These are phyloP conservation scores for Chelon labrosus DNA, from an alignment of 2,797 vertebrate species.

Conservation along the genomic window DNA sequence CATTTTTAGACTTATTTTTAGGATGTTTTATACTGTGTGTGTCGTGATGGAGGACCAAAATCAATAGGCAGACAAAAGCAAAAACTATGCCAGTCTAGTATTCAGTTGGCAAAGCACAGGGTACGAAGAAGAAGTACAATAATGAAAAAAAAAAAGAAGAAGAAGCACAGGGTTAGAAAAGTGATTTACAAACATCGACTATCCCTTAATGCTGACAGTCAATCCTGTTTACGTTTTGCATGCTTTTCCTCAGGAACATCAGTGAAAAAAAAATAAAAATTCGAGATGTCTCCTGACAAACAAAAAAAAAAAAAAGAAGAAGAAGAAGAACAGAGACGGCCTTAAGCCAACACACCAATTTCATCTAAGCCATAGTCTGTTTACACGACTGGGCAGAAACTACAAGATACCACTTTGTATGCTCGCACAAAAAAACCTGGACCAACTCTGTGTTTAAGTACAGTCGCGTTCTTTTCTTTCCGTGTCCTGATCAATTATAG, in stretches of 20 bases:
- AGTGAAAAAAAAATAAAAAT: slow-evolving; percentile 67
- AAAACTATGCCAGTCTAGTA: slow-evolving; percentile 84
- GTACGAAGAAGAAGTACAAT: slow-evolving; percentile 78
- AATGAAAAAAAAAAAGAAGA: slow-evolving; percentile 41
- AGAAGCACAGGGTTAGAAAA: slow-evolving; percentile 77
- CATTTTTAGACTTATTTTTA: slow-evolving; percentile 89
- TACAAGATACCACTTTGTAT: slow-evolving; percentile 74
- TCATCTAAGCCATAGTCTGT: slow-evolving; percentile 76
- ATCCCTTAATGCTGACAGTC: slow-evolving; percentile 82
- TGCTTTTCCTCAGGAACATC: slow-evolving; percentile 86
- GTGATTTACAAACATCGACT: slow-evolving; percentile 78
- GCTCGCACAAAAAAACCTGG: slow-evolving; percentile 78
- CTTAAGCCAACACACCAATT: slow-evolving; percentile 80
- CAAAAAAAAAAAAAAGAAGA: slow-evolving; percentile 29
- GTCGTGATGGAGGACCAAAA: slow-evolving; percentile 89
- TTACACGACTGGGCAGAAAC: slow-evolving; percentile 76
- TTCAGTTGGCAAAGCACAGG: slow-evolving; percentile 85
- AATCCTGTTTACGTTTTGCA: slow-evolving; percentile 86
- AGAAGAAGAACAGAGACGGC: slow-evolving; percentile 71
- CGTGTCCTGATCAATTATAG: slow-evolving; percentile 77
- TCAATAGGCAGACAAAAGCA: slow-evolving; percentile 85
- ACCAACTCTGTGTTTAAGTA: slow-evolving; percentile 81
- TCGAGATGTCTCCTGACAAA: slow-evolving; percentile 78
- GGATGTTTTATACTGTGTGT: slow-evolving; percentile 88
- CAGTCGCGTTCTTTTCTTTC: slow-evolving; percentile 70